A percentile compares a stretch with the other conserved stretches of the same genome.
Conservation (phyloP, 1,140 invertebrate species). For the Leptonema lineaticorne region DNA sequence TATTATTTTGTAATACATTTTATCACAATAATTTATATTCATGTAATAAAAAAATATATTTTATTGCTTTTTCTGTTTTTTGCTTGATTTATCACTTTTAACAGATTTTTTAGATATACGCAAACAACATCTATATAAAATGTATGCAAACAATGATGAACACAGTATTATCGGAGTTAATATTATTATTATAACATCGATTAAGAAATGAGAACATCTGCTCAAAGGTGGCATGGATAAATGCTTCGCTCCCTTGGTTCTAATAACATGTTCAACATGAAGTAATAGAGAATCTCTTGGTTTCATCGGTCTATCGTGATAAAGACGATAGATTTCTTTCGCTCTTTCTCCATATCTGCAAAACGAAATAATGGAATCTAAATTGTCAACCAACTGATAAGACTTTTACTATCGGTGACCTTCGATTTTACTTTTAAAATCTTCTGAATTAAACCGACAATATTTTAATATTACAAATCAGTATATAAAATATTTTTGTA, state of each 20-base stretch:
- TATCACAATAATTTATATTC: not conserved
- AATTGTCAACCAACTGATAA: not conserved
- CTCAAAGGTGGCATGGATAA: not conserved
- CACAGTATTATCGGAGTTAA: not conserved
- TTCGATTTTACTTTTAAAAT: not conserved
- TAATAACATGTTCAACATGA: constrained; percentile 30
- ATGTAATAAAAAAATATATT: not conserved
- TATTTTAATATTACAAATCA: no score
- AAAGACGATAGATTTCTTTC: constrained; percentile 43
- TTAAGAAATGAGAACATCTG: constrained; percentile 6
- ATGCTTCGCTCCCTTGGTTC: constrained; percentile 22
- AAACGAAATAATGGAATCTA: no score
- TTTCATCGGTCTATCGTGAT: constrained; percentile 30
- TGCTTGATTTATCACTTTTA: not conserved
- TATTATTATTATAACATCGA: constrained; percentile 21
- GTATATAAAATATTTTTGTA: no score
- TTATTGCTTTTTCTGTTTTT: not conserved
- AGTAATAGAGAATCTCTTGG: constrained; percentile 25
- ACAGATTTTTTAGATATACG: not conserved
- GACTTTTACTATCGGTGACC: not conserved
- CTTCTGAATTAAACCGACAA: no score
- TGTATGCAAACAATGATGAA: not conserved
- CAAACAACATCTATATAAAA: not conserved
- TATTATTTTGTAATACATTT: not conserved
- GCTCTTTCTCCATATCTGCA: constrained; percentile 30